These are phyloP conservation scores for Larimichthys polyactis DNA, from an alignment of 2,113 vertebrate species.

Conservation along the genomic window DNA sequence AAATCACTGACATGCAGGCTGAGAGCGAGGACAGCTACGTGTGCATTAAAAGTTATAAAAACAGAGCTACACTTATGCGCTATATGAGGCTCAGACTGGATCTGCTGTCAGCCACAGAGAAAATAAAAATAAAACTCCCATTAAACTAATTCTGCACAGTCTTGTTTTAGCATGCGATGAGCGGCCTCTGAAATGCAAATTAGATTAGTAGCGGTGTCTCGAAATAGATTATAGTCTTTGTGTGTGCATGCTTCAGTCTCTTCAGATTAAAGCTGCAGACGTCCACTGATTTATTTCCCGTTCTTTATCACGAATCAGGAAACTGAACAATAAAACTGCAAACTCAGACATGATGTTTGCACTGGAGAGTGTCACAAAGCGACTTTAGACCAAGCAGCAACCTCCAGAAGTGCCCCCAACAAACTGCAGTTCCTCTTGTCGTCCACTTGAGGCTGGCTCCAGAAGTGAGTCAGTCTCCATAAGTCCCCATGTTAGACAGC, in stretches of 20 bases:
- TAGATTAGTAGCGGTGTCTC: not conserved
- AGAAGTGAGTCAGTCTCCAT: no score
- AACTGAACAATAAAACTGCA: no score
- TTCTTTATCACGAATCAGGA: no score
- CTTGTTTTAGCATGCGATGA: not conserved
- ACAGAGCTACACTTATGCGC: not conserved
- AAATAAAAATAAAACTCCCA: not conserved
- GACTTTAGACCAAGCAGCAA: no score
- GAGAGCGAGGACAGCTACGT: not conserved
- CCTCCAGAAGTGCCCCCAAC: no score
- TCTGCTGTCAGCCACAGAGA: not conserved
- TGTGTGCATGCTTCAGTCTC: not conserved
- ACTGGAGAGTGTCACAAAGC: no score
- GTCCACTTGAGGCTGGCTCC: no score
- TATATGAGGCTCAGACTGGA: not conserved
- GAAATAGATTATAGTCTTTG: conserved; percentile 18
- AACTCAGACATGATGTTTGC: no score
- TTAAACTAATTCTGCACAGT: conserved; percentile 11
- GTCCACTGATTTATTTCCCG: no score
- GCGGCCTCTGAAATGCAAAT: conserved; percentile 37
- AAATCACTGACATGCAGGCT: conserved; percentile 5
- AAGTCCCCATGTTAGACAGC: no score
- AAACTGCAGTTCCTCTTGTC: no score
- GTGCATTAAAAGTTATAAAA: not conserved
- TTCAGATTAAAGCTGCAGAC: no score